Conservation (phyloP, 1,140 invertebrate species). For the Diabrotica undecimpunctata region DNA sequence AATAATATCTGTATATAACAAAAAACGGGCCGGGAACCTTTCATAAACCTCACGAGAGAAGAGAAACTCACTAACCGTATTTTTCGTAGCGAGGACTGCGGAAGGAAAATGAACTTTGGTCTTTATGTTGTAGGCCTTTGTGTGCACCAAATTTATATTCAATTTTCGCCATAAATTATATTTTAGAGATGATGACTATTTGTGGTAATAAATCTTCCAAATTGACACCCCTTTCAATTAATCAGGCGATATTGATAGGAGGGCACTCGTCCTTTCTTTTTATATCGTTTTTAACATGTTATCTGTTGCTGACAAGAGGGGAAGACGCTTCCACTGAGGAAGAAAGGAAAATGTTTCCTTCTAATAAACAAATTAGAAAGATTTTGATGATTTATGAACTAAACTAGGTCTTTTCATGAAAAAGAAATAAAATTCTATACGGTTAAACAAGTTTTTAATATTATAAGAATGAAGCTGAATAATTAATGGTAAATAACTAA, state of each 20-base stretch:
- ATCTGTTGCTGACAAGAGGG: no score
- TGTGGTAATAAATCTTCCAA: conserved; percentile 14
- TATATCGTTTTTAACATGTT: no score
- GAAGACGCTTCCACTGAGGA: no score
- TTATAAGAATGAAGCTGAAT: no score
- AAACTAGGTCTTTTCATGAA: no score
- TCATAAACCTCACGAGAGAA: conserved; percentile 5
- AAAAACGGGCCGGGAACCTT: conserved; percentile 17
- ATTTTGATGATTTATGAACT: no score
- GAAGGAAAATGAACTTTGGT: conserved; percentile 22
- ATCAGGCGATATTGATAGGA: conserved; percentile 13
- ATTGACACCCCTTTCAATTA: conserved; percentile 15
- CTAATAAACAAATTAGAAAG: no score
- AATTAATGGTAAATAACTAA: no score
- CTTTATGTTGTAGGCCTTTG: conserved; percentile 13
- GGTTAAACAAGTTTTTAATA: no score
- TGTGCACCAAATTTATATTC: conserved; percentile 27
- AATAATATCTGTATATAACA: conserved; percentile 20
- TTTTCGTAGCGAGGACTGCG: conserved; percentile 20
- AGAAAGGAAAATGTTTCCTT: no score
- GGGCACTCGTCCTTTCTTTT: no score
- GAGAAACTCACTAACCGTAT: conserved; percentile 27
- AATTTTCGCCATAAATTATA: conserved; percentile 26
- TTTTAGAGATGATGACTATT: conserved; percentile 15
- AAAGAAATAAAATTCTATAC: no score